Percentiles rank a stretch among this genome's conserved stretches.
Evolutionary conservation across 2,797 vertebrate species (phyloP).

Genomic region (Pangasius larnaudii): DNA sequence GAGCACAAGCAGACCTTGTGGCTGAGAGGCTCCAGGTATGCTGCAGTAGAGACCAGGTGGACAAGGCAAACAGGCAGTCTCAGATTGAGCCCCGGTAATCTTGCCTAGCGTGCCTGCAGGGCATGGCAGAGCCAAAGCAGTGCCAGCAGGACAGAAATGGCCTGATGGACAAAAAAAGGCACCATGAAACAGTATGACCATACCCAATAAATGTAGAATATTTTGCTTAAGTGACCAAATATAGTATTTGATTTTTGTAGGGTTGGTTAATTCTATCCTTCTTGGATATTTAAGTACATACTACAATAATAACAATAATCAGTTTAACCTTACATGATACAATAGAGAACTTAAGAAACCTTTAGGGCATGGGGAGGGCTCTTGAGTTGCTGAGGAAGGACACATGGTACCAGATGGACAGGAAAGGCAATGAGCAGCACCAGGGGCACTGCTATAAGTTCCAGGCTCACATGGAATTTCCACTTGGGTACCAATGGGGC

Average conservation of each 20-base stretch:
- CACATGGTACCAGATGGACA: conserved; percentile 85
- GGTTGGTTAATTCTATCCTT: background rate
- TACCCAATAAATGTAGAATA: background rate
- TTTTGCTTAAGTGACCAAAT: background rate
- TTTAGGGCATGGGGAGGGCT: conserved; percentile 79
- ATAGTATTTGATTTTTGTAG: background rate
- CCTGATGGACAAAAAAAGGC: conserved; percentile 68
- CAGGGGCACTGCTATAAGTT: conserved; percentile 80
- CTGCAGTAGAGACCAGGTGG: conserved; percentile 83
- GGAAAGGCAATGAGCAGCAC: conserved; percentile 76
- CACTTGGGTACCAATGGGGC: conserved; percentile 77
- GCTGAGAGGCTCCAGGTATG: conserved; percentile 78
- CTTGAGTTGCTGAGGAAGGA: conserved; percentile 70
- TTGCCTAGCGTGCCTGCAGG: conserved; percentile 82
- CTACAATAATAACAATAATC: background rate
- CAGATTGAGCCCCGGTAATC: conserved; percentile 73
- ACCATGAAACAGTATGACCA: background rate
- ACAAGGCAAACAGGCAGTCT: conserved; percentile 79
- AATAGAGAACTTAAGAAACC: conserved; percentile 69
- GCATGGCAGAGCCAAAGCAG: conserved; percentile 77
- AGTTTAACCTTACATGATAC: background rate
- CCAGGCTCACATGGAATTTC: conserved; percentile 87
- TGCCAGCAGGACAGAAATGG: conserved; percentile 80
- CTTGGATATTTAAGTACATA: background rate
- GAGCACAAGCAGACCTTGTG: conserved; percentile 77